Percentiles rank a stretch among this genome's conserved stretches.
Evolutionary conservation across 2,797 vertebrate genomes (phyloP).

Genomic region (Xerus rutilus): DNA sequence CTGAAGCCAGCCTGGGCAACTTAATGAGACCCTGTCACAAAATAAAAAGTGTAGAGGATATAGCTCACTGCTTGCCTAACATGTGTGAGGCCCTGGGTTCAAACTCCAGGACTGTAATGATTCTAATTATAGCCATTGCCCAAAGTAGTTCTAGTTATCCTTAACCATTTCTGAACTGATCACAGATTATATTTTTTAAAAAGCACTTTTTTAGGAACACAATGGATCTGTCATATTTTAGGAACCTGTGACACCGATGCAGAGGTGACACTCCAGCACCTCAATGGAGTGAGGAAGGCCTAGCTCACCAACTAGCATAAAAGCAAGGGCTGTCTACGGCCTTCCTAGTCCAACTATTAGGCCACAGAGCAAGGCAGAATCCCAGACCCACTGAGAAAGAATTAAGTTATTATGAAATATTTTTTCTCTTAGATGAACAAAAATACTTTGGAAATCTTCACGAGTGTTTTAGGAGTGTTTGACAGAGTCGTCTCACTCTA

Average conservation of each 20-base stretch:
- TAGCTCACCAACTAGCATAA: neutral
- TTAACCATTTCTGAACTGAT: slow-evolving; percentile 39
- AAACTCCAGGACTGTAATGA: neutral
- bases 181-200: neutral
- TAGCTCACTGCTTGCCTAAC: neutral
- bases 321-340: neutral
- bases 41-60: neutral
- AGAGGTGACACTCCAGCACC: neutral
- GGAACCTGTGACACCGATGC: neutral
- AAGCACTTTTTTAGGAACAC: neutral
- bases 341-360: neutral
- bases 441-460: neutral
- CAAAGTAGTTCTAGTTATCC: slow-evolving; percentile 69
- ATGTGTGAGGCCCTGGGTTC: neutral
- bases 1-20: neutral
- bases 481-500: neutral
- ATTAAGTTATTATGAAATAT: slow-evolving; percentile 37
- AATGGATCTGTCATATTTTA: neutral
- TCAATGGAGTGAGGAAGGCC: neutral
- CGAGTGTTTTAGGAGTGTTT: neutral
- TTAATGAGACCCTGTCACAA: neutral
- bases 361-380: neutral
- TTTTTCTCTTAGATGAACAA: slow-evolving; percentile 47
- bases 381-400: neutral
- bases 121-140: slow-evolving; percentile 43